Evolutionary conservation across 53 echinoderm and acorn worm genomes (phyloP).

Genomic region (Holothuria scabra): DNA sequence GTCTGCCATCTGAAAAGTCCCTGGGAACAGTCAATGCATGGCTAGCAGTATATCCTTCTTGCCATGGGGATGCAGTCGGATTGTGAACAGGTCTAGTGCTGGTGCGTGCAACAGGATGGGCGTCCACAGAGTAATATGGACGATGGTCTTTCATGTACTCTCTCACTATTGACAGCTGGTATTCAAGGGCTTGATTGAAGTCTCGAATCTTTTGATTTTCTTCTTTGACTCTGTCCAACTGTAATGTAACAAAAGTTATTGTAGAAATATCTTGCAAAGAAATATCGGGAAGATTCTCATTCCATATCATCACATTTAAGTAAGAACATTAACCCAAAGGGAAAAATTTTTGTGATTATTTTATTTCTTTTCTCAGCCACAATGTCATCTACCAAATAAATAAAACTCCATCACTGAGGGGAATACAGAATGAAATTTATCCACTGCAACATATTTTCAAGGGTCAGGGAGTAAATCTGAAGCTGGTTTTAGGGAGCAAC

Average conservation of each 20-base stretch:
- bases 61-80: conserved; percentile 32
- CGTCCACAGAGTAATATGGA: conserved; percentile 35
- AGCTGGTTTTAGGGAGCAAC: no score
- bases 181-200: conserved; percentile 36
- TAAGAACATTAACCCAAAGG: no score
- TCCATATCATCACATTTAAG: no score
- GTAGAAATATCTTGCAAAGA: no score
- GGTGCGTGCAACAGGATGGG: conserved; percentile 29
- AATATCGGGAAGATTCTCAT: no score
- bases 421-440: no score
- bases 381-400: no score
- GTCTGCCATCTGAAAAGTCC: conserved; percentile 11
- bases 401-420: no score
- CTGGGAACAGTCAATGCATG: background rate
- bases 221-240: conserved; percentile 30
- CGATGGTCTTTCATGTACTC: conserved; percentile 48
- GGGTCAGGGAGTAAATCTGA: no score
- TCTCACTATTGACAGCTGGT: conserved; percentile 33
- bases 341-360: no score
- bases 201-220: conserved; percentile 34
- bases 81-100: background rate
- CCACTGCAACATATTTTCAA: no score
- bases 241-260: background rate
- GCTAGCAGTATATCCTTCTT: conserved; percentile 24
- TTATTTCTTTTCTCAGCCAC: no score